Conservation (phyloP, 92 coral and sea anemone species). For the Palythoa grandiflora region DNA sequence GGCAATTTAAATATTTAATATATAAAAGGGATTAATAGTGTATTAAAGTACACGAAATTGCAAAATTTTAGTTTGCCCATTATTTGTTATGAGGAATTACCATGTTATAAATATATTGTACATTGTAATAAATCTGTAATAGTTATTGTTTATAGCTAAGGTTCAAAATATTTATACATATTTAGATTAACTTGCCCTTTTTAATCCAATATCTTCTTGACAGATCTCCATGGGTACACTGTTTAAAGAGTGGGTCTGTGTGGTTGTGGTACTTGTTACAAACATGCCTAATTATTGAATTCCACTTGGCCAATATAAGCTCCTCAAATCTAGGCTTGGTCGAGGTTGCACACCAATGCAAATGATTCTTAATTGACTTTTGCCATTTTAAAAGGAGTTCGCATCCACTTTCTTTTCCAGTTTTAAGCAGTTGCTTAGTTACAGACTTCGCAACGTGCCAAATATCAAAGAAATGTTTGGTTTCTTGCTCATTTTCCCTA, state of each 20-base stretch:
- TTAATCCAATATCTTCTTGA: neutral
- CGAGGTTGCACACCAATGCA: conserved; percentile 37
- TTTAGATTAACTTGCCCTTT: neutral
- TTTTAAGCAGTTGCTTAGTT: neutral
- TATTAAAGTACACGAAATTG: neutral
- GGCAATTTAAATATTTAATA: neutral
- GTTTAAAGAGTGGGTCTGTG: conserved; percentile 21
- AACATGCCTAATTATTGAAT: conserved; percentile 23
- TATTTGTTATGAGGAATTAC: neutral
- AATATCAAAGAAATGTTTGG: neutral
- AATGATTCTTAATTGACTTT: conserved; percentile 33
- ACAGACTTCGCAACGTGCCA: conserved; percentile 3
- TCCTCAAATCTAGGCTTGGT: conserved; percentile 20
- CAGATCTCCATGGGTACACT: conserved; percentile 36
- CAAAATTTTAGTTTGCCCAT: neutral
- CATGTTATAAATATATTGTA: neutral
- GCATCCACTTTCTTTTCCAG: neutral
- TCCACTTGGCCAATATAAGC: conserved; percentile 45
- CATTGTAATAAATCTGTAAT: neutral
- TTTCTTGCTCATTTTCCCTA: neutral
- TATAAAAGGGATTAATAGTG: neutral
- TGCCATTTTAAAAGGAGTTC: conserved; percentile 1
- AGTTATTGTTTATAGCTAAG: neutral
- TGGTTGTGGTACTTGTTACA: conserved; percentile 24
- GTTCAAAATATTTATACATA: neutral